Evolutionary conservation across 37 sponge, comb jelly and placozoan species (phyloP).

Genomic region (Ianthella basta): DNA sequence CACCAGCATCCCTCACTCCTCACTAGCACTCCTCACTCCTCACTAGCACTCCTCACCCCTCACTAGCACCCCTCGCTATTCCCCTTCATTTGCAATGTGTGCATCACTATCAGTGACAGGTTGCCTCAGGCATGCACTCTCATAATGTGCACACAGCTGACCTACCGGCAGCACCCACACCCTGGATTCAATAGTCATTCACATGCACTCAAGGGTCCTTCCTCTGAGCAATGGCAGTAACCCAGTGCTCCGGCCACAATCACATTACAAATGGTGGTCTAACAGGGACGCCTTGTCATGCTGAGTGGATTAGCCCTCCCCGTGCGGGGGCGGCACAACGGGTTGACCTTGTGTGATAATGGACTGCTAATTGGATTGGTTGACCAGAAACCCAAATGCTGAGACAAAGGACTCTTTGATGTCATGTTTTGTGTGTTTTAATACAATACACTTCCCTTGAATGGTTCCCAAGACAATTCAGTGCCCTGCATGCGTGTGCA

Average conservation of each 20-base stretch:
- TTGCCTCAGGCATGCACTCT: too few species aligned
- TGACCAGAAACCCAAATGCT: not conserved
- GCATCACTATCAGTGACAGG: not conserved
- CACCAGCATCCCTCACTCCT: not conserved
- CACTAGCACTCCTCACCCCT: constrained; percentile 20
- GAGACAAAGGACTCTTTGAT: not conserved
- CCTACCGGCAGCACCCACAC: too few species aligned
- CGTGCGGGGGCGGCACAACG: too few species aligned
- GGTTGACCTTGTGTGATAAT: too few species aligned
- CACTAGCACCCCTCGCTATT: not conserved
- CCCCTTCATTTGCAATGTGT: not conserved
- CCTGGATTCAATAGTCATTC: too few species aligned
- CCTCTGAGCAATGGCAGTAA: too few species aligned
- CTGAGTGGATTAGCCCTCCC: not conserved
- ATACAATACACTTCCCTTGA: not conserved
- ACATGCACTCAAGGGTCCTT: too few species aligned
- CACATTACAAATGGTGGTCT: not conserved
- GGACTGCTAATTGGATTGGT: not conserved
- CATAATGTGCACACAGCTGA: too few species aligned
- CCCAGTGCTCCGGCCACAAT: too few species aligned
- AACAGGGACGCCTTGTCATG: not conserved
- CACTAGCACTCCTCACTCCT: not conserved
- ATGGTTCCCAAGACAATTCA: not conserved
- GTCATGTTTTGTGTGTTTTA: not conserved
- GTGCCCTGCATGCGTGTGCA: not conserved